Evolutionary conservation across 2,888 invertebrate species (phyloP), one percentile per base, ranked within the genome.

Genomic region (Drosophila formosana): DNA sequence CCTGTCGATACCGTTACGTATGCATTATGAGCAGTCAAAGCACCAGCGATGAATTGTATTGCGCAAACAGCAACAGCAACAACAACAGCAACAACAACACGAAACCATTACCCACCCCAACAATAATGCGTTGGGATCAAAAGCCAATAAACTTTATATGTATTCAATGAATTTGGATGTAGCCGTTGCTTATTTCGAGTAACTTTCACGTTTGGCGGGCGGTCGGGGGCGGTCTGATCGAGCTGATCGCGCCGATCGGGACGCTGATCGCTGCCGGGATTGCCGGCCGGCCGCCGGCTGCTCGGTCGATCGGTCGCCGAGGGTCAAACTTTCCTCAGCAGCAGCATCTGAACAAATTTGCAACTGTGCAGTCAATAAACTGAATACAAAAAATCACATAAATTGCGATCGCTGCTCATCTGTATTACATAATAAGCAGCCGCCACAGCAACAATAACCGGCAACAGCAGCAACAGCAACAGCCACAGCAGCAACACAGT

Each of bases 21-120:
- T 79, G 82, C 79, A 78, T 68, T 65, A 76, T 74, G 82, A 67
- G 71, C 80, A 71, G 79, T 68, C 72, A 72, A 75, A 78, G 67
- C 75, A 67, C 28, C 68, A 52, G 41, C 77, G 45, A 25, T 55
- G 41, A 64, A 70, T 74, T 66, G 75, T 70, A 64, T 75, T 75
- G 66, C 78, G 78, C 79, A 78, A 75, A 75, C 65, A 50, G 18
- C 73, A 66, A 53, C 65, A 66, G 13, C 70, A 71, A 1, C 52
- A 57, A 2, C 53, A 57, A 11, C 50, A 62, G 1, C 52, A 61
- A 3, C 57, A 69, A 1, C 60, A 66, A 47, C 62, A 58, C 57
- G 11, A 58, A 81, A 88, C 90, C 90, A 90, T 90, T 90, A 90
- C 90, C 90, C 86, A 90, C 90, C 90, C 89, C 82, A 90, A 90